These are phyloP conservation scores for Shinisaurus crocodilurus DNA, from an alignment of 2,113 vertebrate species.

Conservation along the genomic window DNA sequence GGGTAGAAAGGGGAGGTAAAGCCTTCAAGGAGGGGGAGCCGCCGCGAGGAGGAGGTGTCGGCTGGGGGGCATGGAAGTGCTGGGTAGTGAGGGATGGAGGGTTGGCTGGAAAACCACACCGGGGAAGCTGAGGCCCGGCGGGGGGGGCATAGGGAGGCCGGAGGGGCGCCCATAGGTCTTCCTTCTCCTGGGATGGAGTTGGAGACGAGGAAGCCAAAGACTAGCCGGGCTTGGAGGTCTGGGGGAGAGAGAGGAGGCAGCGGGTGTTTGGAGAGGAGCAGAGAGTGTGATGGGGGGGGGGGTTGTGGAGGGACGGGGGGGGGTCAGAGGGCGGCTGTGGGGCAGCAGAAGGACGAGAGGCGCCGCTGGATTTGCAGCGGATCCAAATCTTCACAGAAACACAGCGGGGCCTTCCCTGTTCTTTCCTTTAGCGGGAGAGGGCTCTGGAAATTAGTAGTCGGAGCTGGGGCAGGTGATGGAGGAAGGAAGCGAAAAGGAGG, in stretches of 20 bases:
- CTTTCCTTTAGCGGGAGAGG: not conserved
- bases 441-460: not conserved
- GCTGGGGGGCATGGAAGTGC: not conserved
- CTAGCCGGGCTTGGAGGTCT: not conserved
- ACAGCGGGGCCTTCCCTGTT: not conserved
- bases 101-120: not conserved
- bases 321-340: not conserved
- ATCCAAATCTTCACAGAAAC: not conserved
- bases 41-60: no score
- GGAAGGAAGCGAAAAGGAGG: not conserved
- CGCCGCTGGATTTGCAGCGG: not conserved
- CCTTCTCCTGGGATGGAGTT: not conserved
- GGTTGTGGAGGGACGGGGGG: no score
- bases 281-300: not conserved
- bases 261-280: no score
- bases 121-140: no score
- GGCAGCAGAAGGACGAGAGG: no score
- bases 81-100: not conserved
- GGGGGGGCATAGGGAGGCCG: not conserved
- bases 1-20: no score
- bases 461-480: not conserved
- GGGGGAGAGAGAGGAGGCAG: not conserved
- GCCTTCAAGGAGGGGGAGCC: not conserved
- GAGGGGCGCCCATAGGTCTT: no score
- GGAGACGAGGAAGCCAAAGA: not conserved